These are phyloP conservation scores for Serilophus lunatus DNA, from an alignment of 2,113 vertebrate species.

Conservation along the genomic window DNA sequence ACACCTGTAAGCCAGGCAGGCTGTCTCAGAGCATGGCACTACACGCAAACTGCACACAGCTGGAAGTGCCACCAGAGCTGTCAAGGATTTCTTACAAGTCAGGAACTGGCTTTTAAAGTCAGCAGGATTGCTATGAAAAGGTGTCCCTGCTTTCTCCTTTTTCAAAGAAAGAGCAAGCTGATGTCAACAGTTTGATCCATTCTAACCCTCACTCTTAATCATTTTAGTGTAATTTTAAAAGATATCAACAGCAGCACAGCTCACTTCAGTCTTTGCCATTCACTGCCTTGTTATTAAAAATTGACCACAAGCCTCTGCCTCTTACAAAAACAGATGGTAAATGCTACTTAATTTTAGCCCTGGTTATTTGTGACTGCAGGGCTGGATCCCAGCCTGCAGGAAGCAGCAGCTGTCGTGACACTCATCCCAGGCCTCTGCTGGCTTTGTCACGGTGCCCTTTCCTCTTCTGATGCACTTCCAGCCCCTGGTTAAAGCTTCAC, in stretches of 20 bases:
- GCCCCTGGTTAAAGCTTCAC: neutral
- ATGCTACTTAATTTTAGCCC: constrained; percentile 58
- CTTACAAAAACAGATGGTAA: constrained; percentile 9
- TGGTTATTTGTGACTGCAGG: constrained; percentile 46
- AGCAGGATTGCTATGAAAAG: neutral
- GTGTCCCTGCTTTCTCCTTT: neutral
- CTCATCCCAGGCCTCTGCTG: neutral
- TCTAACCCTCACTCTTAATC: neutral
- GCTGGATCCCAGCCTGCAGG: neutral
- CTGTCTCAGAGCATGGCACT: neutral
- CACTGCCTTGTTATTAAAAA: neutral
- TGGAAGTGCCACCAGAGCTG: neutral
- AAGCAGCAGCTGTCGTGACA: constrained; percentile 44
- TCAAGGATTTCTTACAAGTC: neutral
- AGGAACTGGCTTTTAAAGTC: neutral
- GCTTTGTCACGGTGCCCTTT: neutral
- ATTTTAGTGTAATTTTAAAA: neutral
- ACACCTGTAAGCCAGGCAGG: neutral
- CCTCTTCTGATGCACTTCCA: neutral
- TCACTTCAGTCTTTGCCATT: neutral
- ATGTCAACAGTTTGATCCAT: neutral
- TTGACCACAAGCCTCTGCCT: neutral
- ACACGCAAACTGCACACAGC: neutral
- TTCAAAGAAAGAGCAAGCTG: neutral
- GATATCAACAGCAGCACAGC: neutral